phyloP scores from a whole-genome alignment of 2,113 vertebrate genomes.

The Mesocricetus auratus region DNA sequence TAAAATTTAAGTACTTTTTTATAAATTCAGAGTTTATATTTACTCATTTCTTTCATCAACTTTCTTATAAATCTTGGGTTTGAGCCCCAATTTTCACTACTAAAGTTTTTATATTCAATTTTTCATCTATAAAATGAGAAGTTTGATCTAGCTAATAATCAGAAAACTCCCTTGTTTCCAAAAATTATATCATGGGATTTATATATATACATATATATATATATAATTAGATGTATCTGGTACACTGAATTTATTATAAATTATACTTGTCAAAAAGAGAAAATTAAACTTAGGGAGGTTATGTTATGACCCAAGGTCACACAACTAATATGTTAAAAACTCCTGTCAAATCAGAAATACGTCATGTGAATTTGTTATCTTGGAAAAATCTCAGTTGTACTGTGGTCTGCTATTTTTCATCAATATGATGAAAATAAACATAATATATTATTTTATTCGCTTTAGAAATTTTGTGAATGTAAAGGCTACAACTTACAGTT shows the following conservation, averaged over 20 bases:
- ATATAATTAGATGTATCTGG: conserved; percentile 37
- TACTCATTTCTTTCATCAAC: neutral
- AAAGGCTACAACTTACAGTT: neutral
- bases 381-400: conserved; percentile 25
- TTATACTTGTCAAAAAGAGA: conserved; percentile 35
- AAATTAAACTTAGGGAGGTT: conserved; percentile 42
- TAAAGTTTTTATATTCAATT: conserved; percentile 6
- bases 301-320: conserved; percentile 3
- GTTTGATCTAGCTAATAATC: neutral
- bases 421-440: neutral
- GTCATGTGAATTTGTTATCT: neutral
- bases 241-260: conserved; percentile 46
- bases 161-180: neutral
- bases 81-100: neutral
- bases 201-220: neutral
- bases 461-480: conserved; percentile 20
- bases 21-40: neutral
- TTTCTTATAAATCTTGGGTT: neutral
- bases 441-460: neutral
- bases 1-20: neutral
- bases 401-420: conserved; percentile 40
- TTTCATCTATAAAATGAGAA: neutral
- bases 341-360: neutral
- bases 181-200: conserved; percentile 36
- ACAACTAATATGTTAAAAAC: conserved; percentile 40